Evolutionary conservation across 2,113 vertebrate species (phyloP), one percentile per base, ranked within the genome.

Genomic region (Rhabdomys dilectus): DNA sequence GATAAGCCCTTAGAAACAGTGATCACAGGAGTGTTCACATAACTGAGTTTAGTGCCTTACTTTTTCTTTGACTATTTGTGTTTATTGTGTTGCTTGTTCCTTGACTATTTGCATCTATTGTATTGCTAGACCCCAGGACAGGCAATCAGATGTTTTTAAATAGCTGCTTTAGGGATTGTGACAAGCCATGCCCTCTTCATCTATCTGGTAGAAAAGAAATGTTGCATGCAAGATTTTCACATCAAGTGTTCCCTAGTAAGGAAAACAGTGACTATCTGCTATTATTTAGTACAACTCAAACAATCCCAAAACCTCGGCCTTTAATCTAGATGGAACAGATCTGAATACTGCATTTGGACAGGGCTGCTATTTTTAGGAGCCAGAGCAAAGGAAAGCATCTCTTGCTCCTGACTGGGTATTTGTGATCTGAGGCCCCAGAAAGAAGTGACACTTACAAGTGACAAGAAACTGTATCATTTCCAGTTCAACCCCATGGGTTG

Each of bases 331-430:
- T 91, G 45, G 72, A 76, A 95, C 89, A 82, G 31, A n/a, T 90
- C 84, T 73, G 51, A 95, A 76, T 77, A 66, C 51, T 78, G 58
- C 31, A 77, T 39, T 60, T 88, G 84, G 2, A 76, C n/a, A 88
- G 4, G 42, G 29, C 10, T 93, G 29, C 77, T 94, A 96, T 88
- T 96, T 96, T 90, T 86, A 96, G 76, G 36, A 81, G 51, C 89
- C 7, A 62, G 24, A 91, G 34, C 29, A 62, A 68, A 53, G 7
- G n/a, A 95, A 88, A 58, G 91, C 21, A n/a, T 93, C 9, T 75
- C 56, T 64, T 82, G 91, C 92, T 97, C 22, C 72, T 64, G 10
- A 68, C 81, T 91, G 89, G 86, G 58, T 75, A 48, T 78, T 89
- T 96, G 73, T 94, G 75, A 56, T 78, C 34, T 12, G 75, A 42